phyloP scores from a whole-genome alignment of 2,113 vertebrate genomes.

The Zapornia atra region DNA sequence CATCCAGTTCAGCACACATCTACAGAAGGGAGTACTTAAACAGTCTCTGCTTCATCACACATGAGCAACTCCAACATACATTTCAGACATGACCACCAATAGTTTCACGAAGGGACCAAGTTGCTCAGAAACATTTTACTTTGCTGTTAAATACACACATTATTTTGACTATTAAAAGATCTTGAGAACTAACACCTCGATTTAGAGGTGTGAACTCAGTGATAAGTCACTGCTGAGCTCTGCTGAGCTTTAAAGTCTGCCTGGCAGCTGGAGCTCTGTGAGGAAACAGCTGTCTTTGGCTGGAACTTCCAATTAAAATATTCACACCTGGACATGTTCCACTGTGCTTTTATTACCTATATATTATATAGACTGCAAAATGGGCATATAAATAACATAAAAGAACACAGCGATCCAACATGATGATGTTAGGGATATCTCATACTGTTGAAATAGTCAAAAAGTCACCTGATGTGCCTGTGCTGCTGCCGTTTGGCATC shows the following conservation, averaged over 20 bases:
- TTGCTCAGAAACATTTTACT: not conserved
- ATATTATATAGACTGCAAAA: not conserved
- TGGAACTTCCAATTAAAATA: not conserved
- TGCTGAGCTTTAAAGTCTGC: not conserved
- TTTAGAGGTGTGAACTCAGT: not conserved
- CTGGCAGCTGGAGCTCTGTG: not conserved
- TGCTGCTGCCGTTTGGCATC: slow-evolving; percentile 82
- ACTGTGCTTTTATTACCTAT: not conserved
- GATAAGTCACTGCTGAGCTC: not conserved
- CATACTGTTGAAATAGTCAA: not conserved
- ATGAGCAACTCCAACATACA: not conserved
- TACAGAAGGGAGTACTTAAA: not conserved
- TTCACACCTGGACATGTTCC: not conserved
- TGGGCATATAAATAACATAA: not conserved
- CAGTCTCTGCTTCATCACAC: not conserved
- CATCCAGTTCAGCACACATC: not conserved
- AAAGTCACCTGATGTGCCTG: slow-evolving; percentile 82
- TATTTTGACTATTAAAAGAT: not conserved
- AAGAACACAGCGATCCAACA: not conserved
- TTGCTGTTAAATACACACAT: not conserved
- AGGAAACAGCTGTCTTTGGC: not conserved
- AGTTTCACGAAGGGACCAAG: not conserved
- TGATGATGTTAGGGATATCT: not conserved
- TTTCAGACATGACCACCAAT: not conserved
- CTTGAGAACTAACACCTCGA: not conserved